Evolutionary conservation across 1,140 invertebrate genomes (phyloP), one percentile per base, ranked within the genome.

Genomic region (Leucophenga varia): DNA sequence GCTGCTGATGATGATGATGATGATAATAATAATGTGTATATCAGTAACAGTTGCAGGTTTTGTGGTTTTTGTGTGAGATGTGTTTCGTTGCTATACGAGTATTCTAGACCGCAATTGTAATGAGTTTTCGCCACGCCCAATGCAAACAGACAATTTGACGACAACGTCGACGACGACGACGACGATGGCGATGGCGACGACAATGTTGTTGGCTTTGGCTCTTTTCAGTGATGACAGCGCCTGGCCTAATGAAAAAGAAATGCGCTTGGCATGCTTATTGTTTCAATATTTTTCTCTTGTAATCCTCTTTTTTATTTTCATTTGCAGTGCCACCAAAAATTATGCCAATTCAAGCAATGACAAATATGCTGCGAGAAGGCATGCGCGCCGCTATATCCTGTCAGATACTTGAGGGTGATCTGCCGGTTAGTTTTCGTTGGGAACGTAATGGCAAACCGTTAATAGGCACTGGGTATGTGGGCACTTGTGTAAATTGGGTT

Each of bases 331-430:
- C 89, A 44, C 91, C 90, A 42, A 90, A 89, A 81, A 91, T 93
- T 72, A 83, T 91, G 77, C 89, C 89, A 17, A 91, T 90, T 56
- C 84, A 90, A 77, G 85, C 91, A 32, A 85, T 90, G 77, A 86
- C 85, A 21, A 84, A 87, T 63, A 78, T 88, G 59, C 77, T 93
- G 42, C 82, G 89, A 45, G 92, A 95, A 79, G 94, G 94, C 10
- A 93, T 94, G 83, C 80, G 93, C 47, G 90, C 92, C 8, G 91
- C 91, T 19, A 90, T 97, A 54, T 89, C 92, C 46, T 97, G 95
- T 78, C 89, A 93, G 64, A 91, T 97, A 55, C 86, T 93, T 67
- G 91, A 94, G 78, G 95, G 95, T 10, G 94, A 98, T 80, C 83
- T 91, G 51, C 94, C 94, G 14, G 86, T 98, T 52, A 87, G 85